Evolutionary conservation across 1,140 invertebrate species (phyloP), one percentile per base, ranked within the genome.

Genomic region (Bradynema listronoti): DNA sequence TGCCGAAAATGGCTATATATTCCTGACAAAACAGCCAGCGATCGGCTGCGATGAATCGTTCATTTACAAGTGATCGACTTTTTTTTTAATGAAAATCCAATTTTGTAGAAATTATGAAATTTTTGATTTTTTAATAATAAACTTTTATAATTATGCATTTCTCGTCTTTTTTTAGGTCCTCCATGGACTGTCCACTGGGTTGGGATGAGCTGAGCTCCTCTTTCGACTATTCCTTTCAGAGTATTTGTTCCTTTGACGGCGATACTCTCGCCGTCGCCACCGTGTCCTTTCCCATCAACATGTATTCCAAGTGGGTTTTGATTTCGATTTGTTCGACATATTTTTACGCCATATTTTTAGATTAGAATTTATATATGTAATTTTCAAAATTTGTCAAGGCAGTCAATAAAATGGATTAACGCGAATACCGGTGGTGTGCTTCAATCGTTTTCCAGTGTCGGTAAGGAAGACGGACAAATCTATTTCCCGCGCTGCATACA

Each of bases 261-360:
- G 42, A 67, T 5, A 78, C 73, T 24, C 24, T 76, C 9, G 60
- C 72, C 11, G 77, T 65, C 7, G 56, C 73, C 22, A 58, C 65
- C 1, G 45, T 49, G 11, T 52, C 66, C 24, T 24, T 66, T 22
- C 73, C 73, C n/a, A 59, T 71, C 19, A 78, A 76, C 58, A 68
- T 78, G 46, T 76, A 67, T 52, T 73, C 73, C 24, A 75, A 77
- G 73, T 78, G 53, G 22, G 59, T 22, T 24, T n/a, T n/a, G n/a
- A n/a, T n/a, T n/a, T n/a, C n/a, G n/a, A n/a, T n/a, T n/a, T n/a
- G n/a, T n/a, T n/a, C n/a, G n/a, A n/a, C 22, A 25, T 60, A 6
- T 1, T 6, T 24, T 22, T 63, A 54, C 25, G 9, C 11, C 5
- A 57, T 27, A 56, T 52, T 0, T 6, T n/a, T 11, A 19, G 45